Percentiles rank a stretch among this genome's conserved stretches.
Evolutionary conservation across 2,797 vertebrate species (phyloP).

Genomic region (Sebastes melanostomus): DNA sequence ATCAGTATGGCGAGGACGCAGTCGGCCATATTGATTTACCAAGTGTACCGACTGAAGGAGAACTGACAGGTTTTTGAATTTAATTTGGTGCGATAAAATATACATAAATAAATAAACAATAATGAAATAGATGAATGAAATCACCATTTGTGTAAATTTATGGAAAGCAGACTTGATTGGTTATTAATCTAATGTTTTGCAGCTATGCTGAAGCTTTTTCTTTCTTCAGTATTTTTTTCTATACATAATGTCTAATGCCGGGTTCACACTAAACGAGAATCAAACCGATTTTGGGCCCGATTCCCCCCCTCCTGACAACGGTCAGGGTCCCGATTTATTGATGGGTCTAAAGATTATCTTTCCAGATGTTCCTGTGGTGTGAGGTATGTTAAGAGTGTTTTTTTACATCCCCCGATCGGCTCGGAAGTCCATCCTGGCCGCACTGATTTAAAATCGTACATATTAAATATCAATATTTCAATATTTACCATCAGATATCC

Average conservation of each 20-base stretch:
- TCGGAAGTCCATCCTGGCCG: too few relatives aligned
- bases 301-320: too few relatives aligned
- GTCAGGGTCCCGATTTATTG: too few relatives aligned
- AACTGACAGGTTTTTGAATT: not conserved
- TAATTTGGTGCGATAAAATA: not conserved
- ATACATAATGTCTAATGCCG: not conserved
- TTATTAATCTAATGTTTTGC: not conserved
- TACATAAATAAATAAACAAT: not conserved
- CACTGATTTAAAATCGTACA: too few relatives aligned
- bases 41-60: not conserved
- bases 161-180: not conserved
- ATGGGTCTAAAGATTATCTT: too few relatives aligned
- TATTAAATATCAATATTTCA: too few relatives aligned
- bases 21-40: not conserved
- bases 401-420: too few relatives aligned
- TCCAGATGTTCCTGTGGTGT: too few relatives aligned
- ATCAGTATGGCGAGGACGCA: not conserved
- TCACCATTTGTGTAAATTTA: not conserved
- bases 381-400: too few relatives aligned
- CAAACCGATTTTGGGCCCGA: too few relatives aligned
- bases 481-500: too few relatives aligned
- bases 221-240: not conserved
- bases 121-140: not conserved
- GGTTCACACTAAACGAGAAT: too few relatives aligned
- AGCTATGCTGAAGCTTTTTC: not conserved